Evolutionary conservation across 1,140 invertebrate genomes (phyloP).

Genomic region (Neodiprion virginianus): DNA sequence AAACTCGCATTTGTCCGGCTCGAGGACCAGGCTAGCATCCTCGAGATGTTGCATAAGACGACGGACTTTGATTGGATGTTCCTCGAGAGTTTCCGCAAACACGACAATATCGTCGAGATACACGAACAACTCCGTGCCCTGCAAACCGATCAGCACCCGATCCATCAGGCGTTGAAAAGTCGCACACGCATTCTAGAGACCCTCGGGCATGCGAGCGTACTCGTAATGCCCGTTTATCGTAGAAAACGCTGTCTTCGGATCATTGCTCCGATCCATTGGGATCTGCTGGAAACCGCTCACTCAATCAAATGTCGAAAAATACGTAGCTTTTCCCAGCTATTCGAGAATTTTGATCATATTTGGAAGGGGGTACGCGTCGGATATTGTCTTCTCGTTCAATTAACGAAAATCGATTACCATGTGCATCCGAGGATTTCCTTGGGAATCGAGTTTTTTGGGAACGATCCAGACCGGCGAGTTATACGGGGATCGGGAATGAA

Average conservation of each 20-base stretch:
- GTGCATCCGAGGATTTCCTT: constrained; percentile 36
- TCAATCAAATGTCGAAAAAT: constrained; percentile 47
- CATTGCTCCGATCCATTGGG: constrained; percentile 35
- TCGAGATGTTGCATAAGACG: too few relatives aligned
- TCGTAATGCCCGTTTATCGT: constrained; percentile 23
- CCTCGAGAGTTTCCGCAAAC: too few relatives aligned
- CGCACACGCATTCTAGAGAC: constrained; percentile 14
- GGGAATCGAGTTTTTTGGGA: constrained; percentile 48
- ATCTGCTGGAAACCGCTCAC: constrained; percentile 62
- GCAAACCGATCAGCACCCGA: neutral
- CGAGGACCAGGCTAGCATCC: too few relatives aligned
- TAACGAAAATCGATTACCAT: constrained; percentile 33
- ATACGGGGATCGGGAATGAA: constrained; percentile 43
- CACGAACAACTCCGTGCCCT: too few relatives aligned
- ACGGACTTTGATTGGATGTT: too few relatives aligned
- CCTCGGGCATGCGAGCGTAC: constrained; percentile 28
- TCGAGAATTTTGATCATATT: constrained; percentile 33
- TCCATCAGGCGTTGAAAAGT: neutral
- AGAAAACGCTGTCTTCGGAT: constrained; percentile 36
- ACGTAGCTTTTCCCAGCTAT: constrained; percentile 25
- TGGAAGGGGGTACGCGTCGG: constrained; percentile 29
- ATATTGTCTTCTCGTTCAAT: constrained; percentile 31
- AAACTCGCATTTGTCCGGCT: too few relatives aligned
- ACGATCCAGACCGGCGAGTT: constrained; percentile 44
- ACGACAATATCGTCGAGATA: too few relatives aligned